Conservation (phyloP, 2,113 vertebrate genomes). For the Cercocebus atys region DNA sequence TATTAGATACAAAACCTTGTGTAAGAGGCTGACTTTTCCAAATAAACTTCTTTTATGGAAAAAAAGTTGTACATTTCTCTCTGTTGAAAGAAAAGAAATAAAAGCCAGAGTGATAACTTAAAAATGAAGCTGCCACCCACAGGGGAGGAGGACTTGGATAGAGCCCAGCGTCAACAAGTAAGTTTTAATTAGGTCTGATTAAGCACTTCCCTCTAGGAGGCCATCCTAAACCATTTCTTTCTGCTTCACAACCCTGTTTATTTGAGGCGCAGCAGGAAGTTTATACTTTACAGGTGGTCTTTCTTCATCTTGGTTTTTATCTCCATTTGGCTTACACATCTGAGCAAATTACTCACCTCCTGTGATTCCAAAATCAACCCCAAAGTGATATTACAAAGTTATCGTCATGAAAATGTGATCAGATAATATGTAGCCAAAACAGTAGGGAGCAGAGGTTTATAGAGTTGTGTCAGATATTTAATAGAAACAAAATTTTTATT, state of each 20-base stretch:
- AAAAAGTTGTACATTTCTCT: not conserved
- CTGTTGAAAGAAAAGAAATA: not conserved
- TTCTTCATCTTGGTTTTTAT: not conserved
- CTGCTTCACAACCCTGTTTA: not conserved
- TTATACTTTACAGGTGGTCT: not conserved
- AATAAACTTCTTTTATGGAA: slow-evolving; percentile 82
- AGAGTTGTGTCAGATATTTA: not conserved
- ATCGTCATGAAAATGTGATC: not conserved
- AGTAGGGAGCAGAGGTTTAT: not conserved
- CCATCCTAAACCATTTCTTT: not conserved
- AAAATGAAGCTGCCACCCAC: not conserved
- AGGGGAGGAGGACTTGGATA: not conserved
- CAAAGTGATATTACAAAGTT: not conserved
- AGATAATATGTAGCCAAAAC: not conserved
- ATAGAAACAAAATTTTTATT: not conserved
- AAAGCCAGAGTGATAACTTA: not conserved
- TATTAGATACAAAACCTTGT: slow-evolving; percentile 81
- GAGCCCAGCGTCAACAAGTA: not conserved
- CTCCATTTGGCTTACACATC: not conserved
- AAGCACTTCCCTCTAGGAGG: not conserved
- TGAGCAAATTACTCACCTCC: not conserved
- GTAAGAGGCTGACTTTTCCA: slow-evolving; percentile 83
- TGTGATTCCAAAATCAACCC: not conserved
- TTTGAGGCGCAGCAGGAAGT: not conserved
- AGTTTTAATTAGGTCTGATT: not conserved